Base-by-base conservation (phyloP, 2,888 invertebrate genomes). In the Sphaerophoria taeniata region DNA sequence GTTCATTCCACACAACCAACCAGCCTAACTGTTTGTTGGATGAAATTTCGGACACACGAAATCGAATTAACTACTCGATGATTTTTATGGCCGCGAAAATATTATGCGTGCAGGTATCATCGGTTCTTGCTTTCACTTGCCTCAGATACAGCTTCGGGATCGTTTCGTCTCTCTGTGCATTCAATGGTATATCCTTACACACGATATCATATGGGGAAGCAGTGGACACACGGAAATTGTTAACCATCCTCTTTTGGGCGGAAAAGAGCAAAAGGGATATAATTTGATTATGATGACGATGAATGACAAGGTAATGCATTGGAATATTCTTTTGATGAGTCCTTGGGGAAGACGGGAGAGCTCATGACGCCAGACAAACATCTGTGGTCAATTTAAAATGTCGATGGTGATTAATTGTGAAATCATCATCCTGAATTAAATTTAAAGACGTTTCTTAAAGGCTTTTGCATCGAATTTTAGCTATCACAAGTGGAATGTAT, bases 261-360 rank as follows among this genome's bases (percentile, higher is more conserved):
- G 55, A 43, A 33, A 14, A 45, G 47, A 14, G 51, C 73, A 39
- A 78, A 83, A 77, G 70, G 53, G 24, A 24, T 24, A 24, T 78
- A 74, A 83, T 83, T 34, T 74, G 63, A 74, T 79, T 83, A 83
- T 74, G 73, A 83, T 79, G 77, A 78, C 77, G 83, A 83, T 83
- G 74, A 83, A 83, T 78, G 83, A 74, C 58, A 79, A 83, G 78
- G 74, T 83, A 73, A 70, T 73, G 77, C 61, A 24, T 63, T 69
- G 73, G 31, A 77, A 78, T 83, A 70, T 83, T 65, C 77, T 74
- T 83, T 79, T 83, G 78, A 83, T 78, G 83, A 73, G 78, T 63
- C 78, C 78, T 73, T 24, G n/a, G 65, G 56, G 77, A 61, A 24
- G 24, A 24, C 24, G 24, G 24, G 24, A 24, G 24, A 24, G 24